Evolutionary conservation across 2,888 invertebrate genomes (phyloP), one percentile per base, ranked within the genome.

Genomic region (Aleiodes alternator): DNA sequence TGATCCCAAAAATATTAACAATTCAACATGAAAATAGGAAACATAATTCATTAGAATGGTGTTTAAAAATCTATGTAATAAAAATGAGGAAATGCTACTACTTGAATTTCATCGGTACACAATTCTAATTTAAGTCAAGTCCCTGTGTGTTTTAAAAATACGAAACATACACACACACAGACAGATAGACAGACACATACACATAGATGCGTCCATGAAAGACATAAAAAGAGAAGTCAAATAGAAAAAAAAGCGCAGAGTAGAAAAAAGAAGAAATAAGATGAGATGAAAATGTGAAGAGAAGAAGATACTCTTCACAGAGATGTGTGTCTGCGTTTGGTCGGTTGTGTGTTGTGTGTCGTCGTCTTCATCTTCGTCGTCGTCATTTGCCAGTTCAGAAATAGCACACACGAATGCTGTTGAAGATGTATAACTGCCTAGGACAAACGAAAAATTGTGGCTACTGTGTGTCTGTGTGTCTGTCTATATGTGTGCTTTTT

Each of bases 81-180:
- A 59, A 23, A 61, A 71, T 34, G 34, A 51, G 55, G 59, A 69
- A 76, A 64, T 43, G 72, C 69, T 72, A 70, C 79, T 75, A 78
- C 80, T 75, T 72, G 61, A 68, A 77, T 79, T 78, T 77, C 78
- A 80, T 78, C 71, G 74, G 61, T 50, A 57, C 61, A 70, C 77
- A 77, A 72, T 76, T 80, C 80, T 80, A 80, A 80, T 80, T 80
- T 80, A 76, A 78, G 80, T 80, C 72, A 73, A 69, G 76, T 79
- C 78, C 61, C 75, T 71, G 23, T 23, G 23, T 23, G 66, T 57
- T 79, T 80, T 81, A 81, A 81, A 80, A 80, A 80, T 81, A 81
- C 78, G 73, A 78, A 72, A 78, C 76, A 72, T 68, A 23, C 23
- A 23, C 2, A 23, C 23, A 23, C 1, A 23, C 23, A 2, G 72